phyloP scores from a whole-genome alignment of 2,888 invertebrate genomes.

The Dorcus parallelipipedus region DNA sequence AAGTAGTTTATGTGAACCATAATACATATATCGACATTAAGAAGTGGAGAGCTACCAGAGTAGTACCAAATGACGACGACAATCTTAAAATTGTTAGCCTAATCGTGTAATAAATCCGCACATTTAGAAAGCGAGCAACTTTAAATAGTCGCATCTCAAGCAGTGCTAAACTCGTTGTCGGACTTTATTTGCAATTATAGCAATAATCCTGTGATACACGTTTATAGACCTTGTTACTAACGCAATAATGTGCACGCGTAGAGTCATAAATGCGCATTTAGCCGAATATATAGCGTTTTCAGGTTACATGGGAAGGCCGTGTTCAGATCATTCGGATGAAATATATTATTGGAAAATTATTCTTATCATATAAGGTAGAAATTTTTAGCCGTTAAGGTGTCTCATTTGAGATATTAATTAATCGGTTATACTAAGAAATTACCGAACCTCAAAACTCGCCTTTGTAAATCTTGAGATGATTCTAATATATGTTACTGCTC shows the following conservation, averaged over 20 bases:
- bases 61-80: no score
- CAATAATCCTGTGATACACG: conserved; percentile 42
- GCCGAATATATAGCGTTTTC: conserved; percentile 36
- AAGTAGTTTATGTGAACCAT: no score
- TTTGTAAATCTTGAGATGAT: conserved; percentile 22
- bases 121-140: neutral
- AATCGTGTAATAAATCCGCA: no score
- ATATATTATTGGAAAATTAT: conserved; percentile 35
- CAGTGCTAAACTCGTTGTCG: conserved; percentile 20
- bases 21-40: no score
- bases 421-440: conserved; percentile 9
- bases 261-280: conserved; percentile 37
- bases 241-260: conserved; percentile 38
- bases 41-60: no score
- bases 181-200: conserved; percentile 26
- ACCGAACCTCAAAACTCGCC: neutral
- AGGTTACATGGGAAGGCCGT: conserved; percentile 27
- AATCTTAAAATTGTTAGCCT: no score
- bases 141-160: neutral
- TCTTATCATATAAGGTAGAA: conserved; percentile 25
- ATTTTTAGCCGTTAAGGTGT: conserved; percentile 26
- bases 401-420: conserved; percentile 30
- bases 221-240: conserved; percentile 38
- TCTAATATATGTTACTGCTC: conserved; percentile 19
- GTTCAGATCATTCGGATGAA: conserved; percentile 28